phyloP scores from a whole-genome alignment of 2,888 invertebrate species.

The Brachypalpus laphriformis region DNA sequence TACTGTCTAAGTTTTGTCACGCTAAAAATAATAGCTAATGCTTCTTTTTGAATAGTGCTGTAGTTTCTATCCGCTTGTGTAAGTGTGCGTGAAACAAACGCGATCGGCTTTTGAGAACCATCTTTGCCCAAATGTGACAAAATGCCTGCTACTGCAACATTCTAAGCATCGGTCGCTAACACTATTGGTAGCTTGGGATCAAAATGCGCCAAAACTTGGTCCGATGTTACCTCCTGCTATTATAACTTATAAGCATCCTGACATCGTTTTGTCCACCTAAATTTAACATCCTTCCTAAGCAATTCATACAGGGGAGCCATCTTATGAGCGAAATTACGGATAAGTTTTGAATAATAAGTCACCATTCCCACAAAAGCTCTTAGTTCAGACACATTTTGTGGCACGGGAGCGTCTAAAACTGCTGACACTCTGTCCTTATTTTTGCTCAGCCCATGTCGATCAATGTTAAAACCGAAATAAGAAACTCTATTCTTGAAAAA shows the following conservation, averaged over 20 bases:
- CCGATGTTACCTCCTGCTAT: constrained; percentile 30
- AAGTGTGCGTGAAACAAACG: background rate
- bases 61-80: constrained; percentile 11
- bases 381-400: constrained; percentile 11
- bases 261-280: background rate
- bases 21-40: background rate
- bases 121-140: background rate
- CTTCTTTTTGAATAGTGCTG: constrained; percentile 9
- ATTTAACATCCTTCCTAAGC: background rate
- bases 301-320: constrained; percentile 16
- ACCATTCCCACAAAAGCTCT: constrained; percentile 21
- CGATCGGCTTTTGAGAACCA: background rate
- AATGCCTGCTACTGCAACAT: background rate
- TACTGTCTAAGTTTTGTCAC: constrained; percentile 17
- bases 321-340: constrained; percentile 5
- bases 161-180: constrained; percentile 29
- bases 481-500: constrained; percentile 57
- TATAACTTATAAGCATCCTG: constrained; percentile 24
- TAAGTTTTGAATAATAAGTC: constrained; percentile 24
- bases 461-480: constrained; percentile 66
- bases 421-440: constrained; percentile 73
- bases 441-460: constrained; percentile 75
- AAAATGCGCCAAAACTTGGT: constrained; percentile 40
- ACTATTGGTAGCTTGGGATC: constrained; percentile 37
- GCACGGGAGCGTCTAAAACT: constrained; percentile 71